Evolutionary conservation across 2,113 vertebrate species (phyloP).

Genomic region (Peromyscus polionotus): DNA sequence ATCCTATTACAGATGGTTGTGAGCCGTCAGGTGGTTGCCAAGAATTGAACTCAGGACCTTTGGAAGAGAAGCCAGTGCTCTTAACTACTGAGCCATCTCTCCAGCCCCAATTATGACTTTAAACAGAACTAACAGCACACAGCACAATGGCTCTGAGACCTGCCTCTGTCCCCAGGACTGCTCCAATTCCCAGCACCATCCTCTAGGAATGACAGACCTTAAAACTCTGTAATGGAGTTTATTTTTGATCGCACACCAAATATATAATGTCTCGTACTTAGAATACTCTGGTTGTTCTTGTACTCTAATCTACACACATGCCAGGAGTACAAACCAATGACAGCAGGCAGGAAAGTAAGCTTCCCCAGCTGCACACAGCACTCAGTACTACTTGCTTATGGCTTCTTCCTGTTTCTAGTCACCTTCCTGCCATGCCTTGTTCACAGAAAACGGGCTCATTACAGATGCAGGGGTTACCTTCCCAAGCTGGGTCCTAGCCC

Average conservation of each 20-base stretch:
- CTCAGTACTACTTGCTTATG: rapidly evolving
- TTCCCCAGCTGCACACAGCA: rapidly evolving
- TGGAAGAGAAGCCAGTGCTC: too few relatives aligned
- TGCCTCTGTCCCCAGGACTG: neutral
- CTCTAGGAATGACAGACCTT: neutral
- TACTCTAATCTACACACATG: neutral
- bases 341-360: neutral
- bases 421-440: neutral
- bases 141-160: neutral
- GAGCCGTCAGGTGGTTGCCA: too few relatives aligned
- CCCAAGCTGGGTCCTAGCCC: neutral
- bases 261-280: neutral
- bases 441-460: neutral
- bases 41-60: too few relatives aligned
- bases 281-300: neutral
- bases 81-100: too few relatives aligned
- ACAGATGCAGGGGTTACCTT: neutral
- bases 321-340: neutral
- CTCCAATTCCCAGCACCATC: neutral
- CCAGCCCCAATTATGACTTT: neutral
- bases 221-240: neutral
- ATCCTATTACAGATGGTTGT: too few relatives aligned
- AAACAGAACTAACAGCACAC: neutral
- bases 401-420: neutral
- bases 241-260: neutral